Evolutionary conservation across 2,113 vertebrate species (phyloP).

Genomic region (Leptocoma aspasia): DNA sequence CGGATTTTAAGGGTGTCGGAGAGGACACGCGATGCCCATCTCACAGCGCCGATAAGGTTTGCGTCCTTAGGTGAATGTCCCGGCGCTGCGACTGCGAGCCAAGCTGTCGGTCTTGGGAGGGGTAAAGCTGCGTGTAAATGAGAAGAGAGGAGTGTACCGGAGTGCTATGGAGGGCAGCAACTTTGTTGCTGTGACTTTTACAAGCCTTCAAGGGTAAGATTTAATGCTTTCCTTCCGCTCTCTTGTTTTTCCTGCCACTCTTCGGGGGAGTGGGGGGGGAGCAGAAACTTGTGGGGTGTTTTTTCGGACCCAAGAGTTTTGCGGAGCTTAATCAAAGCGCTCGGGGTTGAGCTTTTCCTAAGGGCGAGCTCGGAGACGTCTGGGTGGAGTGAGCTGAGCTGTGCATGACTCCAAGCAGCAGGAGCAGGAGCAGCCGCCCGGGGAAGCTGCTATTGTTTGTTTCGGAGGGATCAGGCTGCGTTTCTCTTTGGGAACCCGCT

Average conservation of each 20-base stretch:
- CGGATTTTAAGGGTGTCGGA: not conserved
- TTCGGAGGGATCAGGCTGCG: not conserved
- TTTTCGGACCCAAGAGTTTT: not conserved
- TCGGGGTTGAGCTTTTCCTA: not conserved
- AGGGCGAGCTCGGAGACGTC: not conserved
- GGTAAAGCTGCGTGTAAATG: conserved; percentile 8
- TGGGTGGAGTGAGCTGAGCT: conserved; percentile 19
- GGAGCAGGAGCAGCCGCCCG: not conserved
- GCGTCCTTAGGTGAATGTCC: not conserved
- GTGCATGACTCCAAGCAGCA: not conserved
- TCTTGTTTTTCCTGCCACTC: not conserved
- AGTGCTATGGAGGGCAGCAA: conserved; percentile 39
- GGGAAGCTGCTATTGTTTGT: conserved; percentile 45
- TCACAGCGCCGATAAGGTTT: not conserved
- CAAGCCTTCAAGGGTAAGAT: conserved; percentile 44
- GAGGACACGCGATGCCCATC: not conserved
- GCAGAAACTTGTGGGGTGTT: not conserved
- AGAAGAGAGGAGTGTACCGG: conserved; percentile 13
- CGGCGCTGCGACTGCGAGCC: not conserved
- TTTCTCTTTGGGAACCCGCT: not conserved
- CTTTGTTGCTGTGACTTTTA: conserved; percentile 28
- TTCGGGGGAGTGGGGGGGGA: fast-evolving
- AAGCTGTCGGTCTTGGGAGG: conserved; percentile 25
- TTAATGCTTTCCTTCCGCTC: not conserved
- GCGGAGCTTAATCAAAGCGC: not conserved